Evolutionary conservation across 2,113 vertebrate species (phyloP).

Genomic region (Rhipidura dahli): DNA sequence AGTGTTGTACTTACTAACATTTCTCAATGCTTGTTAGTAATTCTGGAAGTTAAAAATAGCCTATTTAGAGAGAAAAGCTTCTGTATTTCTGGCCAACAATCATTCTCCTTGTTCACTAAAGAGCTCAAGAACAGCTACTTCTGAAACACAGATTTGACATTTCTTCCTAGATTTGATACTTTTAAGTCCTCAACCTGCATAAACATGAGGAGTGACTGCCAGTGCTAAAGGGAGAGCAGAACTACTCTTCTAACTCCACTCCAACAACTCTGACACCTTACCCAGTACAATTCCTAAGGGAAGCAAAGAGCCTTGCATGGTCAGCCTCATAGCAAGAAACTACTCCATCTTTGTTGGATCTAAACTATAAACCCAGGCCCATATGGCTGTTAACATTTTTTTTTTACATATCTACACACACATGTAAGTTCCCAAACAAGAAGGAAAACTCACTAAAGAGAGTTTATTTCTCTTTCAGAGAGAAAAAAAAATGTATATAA

Average conservation of each 20-base stretch:
- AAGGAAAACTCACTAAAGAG: not conserved
- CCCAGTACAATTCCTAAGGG: not conserved
- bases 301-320: not conserved
- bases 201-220: rapidly evolving
- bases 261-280: not conserved
- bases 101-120: not conserved
- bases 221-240: not conserved
- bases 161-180: not conserved
- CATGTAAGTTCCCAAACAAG: not conserved
- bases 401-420: not conserved
- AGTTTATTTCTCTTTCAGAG: not conserved
- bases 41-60: not conserved
- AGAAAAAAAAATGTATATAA: not conserved
- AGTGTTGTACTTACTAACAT: not conserved
- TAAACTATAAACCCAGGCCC: not conserved
- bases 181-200: not conserved
- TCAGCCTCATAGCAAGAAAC: not conserved
- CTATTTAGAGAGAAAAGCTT: not conserved
- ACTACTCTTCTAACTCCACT: not conserved
- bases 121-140: not conserved
- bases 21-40: not conserved
- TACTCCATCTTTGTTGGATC: not conserved
- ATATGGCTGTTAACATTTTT: not conserved
- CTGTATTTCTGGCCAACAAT: not conserved
- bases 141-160: not conserved